Percentiles rank a stretch among this genome's conserved stretches.
These are phyloP conservation scores for Poecilia velifera DNA, from an alignment of 2,797 vertebrate genomes.

Conservation along the genomic window DNA sequence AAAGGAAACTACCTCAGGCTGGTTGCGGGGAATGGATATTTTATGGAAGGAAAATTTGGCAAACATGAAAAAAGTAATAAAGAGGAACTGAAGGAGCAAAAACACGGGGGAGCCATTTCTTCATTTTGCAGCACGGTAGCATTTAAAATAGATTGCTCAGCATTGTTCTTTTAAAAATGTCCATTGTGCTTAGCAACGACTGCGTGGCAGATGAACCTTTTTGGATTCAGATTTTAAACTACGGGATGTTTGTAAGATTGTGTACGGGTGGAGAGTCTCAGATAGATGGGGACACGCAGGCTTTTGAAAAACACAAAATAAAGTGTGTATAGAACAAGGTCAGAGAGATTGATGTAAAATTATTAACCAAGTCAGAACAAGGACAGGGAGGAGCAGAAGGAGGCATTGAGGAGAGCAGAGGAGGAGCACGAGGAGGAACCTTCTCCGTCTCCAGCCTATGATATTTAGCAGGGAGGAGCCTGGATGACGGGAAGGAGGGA, in stretches of 20 bases:
- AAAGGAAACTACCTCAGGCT: conserved; percentile 16
- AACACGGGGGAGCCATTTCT: neutral
- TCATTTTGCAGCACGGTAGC: neutral
- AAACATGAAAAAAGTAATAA: neutral
- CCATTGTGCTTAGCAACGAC: conserved; percentile 62
- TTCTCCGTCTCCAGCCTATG: conserved; percentile 54
- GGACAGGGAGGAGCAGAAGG: conserved; percentile 50
- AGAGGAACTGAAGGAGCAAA: conserved; percentile 6
- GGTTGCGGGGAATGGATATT: conserved; percentile 7
- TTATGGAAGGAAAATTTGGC: neutral
- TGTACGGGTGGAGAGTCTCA: conserved; percentile 1
- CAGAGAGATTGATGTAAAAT: conserved; percentile 63
- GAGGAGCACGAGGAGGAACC: conserved; percentile 43
- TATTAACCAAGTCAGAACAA: conserved; percentile 68
- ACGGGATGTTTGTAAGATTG: conserved; percentile 19
- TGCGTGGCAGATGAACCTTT: conserved; percentile 57
- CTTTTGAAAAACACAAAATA: conserved; percentile 56
- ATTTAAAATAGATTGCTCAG: conserved; percentile 10
- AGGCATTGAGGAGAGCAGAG: conserved; percentile 31
- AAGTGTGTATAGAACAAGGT: conserved; percentile 62
- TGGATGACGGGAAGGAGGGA: conserved; percentile 60
- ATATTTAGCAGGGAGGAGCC: conserved; percentile 43
- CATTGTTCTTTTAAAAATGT: conserved; percentile 28
- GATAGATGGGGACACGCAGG: conserved; percentile 13
- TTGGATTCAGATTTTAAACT: conserved; percentile 62